Conservation (phyloP, 2,113 vertebrate species). For the Corythaixoides concolor region DNA sequence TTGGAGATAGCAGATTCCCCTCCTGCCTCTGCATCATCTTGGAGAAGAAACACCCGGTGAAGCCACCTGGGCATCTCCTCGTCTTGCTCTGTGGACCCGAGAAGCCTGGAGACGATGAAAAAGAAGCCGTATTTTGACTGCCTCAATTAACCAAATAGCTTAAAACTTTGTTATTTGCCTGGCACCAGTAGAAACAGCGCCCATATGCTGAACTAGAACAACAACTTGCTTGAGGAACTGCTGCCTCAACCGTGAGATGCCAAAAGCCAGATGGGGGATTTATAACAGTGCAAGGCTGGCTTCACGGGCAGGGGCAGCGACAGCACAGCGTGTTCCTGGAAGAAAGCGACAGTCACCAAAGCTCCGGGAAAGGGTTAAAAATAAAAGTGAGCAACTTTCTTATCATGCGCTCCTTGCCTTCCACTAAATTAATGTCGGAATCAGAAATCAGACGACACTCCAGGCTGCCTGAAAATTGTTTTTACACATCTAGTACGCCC, state of each 20-base stretch:
- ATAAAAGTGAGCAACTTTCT: constrained; percentile 7
- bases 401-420: constrained; percentile 15
- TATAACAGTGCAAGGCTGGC: background rate
- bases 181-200: constrained; percentile 20
- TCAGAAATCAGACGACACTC: constrained; percentile 40
- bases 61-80: background rate
- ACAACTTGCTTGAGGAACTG: constrained; percentile 41
- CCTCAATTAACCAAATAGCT: constrained; percentile 29
- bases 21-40: rapidly evolving
- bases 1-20: background rate
- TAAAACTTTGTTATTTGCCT: constrained; percentile 54
- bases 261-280: constrained; percentile 63
- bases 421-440: background rate
- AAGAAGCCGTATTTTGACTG: background rate
- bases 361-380: constrained; percentile 51
- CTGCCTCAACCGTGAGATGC: constrained; percentile 27
- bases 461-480: constrained; percentile 40
- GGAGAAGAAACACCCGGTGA: background rate
- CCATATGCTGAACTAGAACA: constrained; percentile 59
- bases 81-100: rapidly evolving
- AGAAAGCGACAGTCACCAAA: background rate
- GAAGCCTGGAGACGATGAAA: background rate
- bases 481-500: background rate
- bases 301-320: constrained; percentile 20
- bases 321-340: background rate